These are phyloP conservation scores for Sphenodon punctatus DNA, from an alignment of 2,797 vertebrate species.

Conservation along the genomic window DNA sequence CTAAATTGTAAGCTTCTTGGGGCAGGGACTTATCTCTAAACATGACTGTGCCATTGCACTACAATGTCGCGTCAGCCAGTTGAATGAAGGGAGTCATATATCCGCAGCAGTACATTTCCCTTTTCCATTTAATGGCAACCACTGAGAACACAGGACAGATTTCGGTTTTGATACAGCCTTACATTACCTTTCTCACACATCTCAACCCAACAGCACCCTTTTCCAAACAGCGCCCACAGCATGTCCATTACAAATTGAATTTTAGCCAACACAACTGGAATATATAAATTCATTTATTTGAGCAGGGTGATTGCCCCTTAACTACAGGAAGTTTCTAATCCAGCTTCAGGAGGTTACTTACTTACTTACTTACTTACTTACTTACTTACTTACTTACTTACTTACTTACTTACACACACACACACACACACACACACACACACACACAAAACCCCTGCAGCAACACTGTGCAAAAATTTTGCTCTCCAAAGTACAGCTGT, in stretches of 20 bases:
- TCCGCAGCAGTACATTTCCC: neutral
- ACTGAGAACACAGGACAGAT: neutral
- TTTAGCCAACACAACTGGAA: neutral
- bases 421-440: no score
- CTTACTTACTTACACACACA: no score
- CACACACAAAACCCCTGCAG: neutral
- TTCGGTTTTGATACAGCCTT: neutral
- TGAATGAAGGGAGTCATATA: no score
- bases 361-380: no score
- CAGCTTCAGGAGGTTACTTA: neutral
- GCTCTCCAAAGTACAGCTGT: neutral
- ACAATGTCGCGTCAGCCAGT: neutral
- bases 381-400: no score
- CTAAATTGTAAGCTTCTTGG: no score
- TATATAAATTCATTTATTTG: neutral
- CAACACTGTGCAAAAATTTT: slow-evolving; percentile 5
- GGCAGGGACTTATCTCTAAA: no score
- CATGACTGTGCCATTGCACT: neutral
- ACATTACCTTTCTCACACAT: neutral
- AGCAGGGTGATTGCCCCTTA: slow-evolving; percentile 14
- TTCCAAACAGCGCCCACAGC: neutral
- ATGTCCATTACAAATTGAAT: slow-evolving; percentile 2
- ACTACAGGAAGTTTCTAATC: slow-evolving; percentile 22
- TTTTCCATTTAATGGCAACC: neutral
- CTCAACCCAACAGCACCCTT: neutral